These are phyloP conservation scores for Rhinopithecus roxellana DNA, from an alignment of 2,113 vertebrate genomes.

Conservation along the genomic window DNA sequence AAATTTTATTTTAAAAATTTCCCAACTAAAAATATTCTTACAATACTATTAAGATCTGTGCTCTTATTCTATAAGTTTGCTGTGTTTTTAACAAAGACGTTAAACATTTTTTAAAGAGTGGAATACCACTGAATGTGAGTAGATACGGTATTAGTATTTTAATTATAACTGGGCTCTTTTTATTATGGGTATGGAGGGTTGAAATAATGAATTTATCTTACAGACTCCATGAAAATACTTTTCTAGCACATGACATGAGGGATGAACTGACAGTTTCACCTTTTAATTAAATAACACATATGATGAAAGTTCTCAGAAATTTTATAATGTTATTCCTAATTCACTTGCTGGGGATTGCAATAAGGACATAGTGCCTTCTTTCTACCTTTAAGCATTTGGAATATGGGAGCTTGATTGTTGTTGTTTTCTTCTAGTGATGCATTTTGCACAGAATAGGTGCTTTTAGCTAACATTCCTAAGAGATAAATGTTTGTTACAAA, in stretches of 20 bases:
- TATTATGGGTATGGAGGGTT: background rate
- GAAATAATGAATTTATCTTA: conserved; percentile 10
- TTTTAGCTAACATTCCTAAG: background rate
- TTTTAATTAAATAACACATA: background rate
- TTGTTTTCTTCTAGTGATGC: background rate
- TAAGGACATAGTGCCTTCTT: background rate
- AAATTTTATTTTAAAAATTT: background rate
- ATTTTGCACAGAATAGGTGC: conserved; percentile 2
- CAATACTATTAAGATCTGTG: background rate
- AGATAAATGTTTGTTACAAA: conserved; percentile 32
- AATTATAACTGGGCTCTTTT: background rate
- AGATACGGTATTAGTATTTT: background rate
- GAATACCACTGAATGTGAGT: background rate
- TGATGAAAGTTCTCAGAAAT: conserved; percentile 1
- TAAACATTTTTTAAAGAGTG: background rate
- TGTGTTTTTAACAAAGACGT: background rate
- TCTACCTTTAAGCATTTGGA: background rate
- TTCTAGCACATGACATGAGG: background rate
- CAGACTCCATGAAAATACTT: background rate
- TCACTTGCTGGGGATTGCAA: background rate
- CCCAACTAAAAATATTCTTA: background rate
- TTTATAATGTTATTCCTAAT: background rate
- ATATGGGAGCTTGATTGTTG: background rate
- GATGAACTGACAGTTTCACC: background rate
- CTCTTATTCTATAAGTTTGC: background rate